These are phyloP conservation scores for Pocillopora grandis DNA, from an alignment of 92 coral and sea anemone species.

Conservation along the genomic window DNA sequence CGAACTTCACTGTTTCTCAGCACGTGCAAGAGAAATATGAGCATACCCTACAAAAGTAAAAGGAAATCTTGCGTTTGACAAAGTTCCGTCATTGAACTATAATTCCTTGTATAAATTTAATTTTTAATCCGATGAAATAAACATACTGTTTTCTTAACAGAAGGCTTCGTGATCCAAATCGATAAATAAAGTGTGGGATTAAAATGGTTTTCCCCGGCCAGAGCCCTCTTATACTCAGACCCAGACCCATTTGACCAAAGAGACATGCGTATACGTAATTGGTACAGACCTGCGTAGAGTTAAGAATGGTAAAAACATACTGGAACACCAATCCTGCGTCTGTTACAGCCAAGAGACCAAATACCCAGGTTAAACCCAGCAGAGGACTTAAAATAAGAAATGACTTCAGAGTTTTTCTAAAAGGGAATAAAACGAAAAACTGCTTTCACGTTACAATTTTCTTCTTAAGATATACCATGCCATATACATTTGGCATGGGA, in stretches of 20 bases:
- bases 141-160: no score
- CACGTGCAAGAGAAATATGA: slow-evolving; percentile 61
- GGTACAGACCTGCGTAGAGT: slow-evolving; percentile 67
- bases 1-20: slow-evolving; percentile 64
- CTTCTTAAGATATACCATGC: not conserved
- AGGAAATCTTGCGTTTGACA: not conserved
- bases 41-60: slow-evolving; percentile 49
- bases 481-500: no score
- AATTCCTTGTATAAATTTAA: no score
- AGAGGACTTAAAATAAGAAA: slow-evolving; percentile 56
- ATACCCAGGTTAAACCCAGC: slow-evolving; percentile 63
- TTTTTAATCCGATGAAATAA: no score
- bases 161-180: no score
- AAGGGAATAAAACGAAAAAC: not conserved
- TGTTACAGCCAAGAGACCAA: slow-evolving; percentile 55
- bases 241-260: no score
- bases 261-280: no score
- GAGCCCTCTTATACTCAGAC: no score
- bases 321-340: slow-evolving; percentile 63
- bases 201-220: no score
- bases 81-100: no score
- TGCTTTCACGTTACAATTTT: not conserved
- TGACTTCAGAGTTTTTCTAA: slow-evolving; percentile 25
- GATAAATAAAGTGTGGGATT: no score
- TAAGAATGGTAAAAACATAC: slow-evolving; percentile 70